phyloP scores from a whole-genome alignment of 2,797 vertebrate species.

The Chelidonichthys spinosus region DNA sequence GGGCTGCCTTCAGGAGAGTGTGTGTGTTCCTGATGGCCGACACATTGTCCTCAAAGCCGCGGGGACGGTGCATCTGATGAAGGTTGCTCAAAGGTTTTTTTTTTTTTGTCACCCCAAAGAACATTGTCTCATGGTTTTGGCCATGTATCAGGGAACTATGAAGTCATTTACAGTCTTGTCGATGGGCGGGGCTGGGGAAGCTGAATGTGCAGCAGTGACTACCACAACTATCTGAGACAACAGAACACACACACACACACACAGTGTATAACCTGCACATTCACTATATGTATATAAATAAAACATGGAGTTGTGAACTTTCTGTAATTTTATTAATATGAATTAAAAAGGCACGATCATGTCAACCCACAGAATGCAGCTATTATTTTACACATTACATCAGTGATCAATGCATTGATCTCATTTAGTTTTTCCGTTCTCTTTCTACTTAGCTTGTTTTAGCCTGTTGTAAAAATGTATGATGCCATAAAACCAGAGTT shows the following conservation, averaged over 20 bases:
- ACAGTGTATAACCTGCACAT: no score
- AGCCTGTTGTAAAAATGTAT: slow-evolving; percentile 51
- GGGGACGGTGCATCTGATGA: slow-evolving; percentile 24
- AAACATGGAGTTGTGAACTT: background rate
- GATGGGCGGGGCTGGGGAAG: background rate
- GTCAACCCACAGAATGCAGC: slow-evolving; percentile 76
- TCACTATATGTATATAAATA: background rate
- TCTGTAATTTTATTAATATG: slow-evolving; percentile 5
- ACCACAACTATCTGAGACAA: background rate
- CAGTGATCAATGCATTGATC: slow-evolving; percentile 11
- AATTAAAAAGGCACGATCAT: slow-evolving; percentile 7
- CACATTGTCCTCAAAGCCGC: slow-evolving; percentile 23
- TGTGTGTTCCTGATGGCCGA: slow-evolving; percentile 36
- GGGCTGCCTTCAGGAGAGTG: slow-evolving; percentile 32
- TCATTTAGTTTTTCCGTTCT: slow-evolving; percentile 25
- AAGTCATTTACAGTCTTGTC: slow-evolving; percentile 5
- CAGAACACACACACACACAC: no score
- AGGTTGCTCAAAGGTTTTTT: slow-evolving; percentile 8
- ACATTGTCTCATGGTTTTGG: background rate
- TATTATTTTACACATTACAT: slow-evolving; percentile 29
- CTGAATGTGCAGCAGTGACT: background rate
- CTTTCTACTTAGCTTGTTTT: slow-evolving; percentile 59
- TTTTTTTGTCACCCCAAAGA: slow-evolving; percentile 1
- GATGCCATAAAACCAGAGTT: slow-evolving; percentile 61
- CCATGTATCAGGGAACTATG: slow-evolving; percentile 7